These are phyloP conservation scores for Limnephilus lunatus DNA, from an alignment of 2,888 invertebrate species.

Conservation along the genomic window DNA sequence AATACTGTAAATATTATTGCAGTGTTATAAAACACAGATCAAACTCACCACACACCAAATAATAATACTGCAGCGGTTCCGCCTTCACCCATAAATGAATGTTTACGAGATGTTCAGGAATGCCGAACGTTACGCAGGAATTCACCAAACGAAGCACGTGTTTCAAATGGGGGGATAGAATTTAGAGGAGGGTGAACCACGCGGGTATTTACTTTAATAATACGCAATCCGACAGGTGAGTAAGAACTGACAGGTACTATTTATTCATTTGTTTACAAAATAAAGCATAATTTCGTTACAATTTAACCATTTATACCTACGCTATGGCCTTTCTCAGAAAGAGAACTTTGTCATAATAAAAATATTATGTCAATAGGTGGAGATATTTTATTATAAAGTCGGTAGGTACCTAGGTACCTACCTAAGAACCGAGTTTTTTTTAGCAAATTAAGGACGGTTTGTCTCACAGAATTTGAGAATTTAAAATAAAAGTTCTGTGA, in stretches of 20 bases:
- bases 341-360: too few relatives aligned
- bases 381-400: too few relatives aligned
- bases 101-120: neutral
- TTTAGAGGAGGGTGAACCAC: neutral
- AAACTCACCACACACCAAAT: neutral
- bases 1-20: too few relatives aligned
- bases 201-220: neutral
- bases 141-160: neutral
- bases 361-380: too few relatives aligned
- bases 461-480: too few relatives aligned
- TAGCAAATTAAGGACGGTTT: too few relatives aligned
- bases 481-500: too few relatives aligned
- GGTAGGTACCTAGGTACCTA: too few relatives aligned
- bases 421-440: too few relatives aligned
- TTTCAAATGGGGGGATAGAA: neutral
- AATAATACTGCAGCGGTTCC: neutral
- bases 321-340: neutral
- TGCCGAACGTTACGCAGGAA: neutral
- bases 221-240: neutral
- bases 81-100: neutral
- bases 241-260: neutral
- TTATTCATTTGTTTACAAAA: too few relatives aligned
- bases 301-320: neutral
- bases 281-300: too few relatives aligned
- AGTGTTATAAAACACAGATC: neutral